Base-by-base conservation (phyloP, 2,888 invertebrate genomes). In the Amitus sp. region DNA sequence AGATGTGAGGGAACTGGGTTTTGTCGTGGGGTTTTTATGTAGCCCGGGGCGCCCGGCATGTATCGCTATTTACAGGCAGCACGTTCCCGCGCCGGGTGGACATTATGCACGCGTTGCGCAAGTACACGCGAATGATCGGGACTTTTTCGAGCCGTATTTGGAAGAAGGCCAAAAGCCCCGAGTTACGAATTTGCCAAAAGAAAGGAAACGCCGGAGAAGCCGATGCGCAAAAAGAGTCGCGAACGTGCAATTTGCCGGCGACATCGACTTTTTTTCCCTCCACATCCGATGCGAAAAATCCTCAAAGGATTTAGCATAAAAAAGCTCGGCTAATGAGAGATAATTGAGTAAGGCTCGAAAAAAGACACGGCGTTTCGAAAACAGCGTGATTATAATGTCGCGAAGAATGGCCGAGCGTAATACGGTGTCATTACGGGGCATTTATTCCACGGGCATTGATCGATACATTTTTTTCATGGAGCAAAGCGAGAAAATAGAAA, bases 391-490 rank as follows among this genome's bases (percentile, higher is more conserved):
- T 65, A n/a, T n/a, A n/a, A 65, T 56, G 57, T 48, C 54, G 57
- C 51, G 47, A 65, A 65, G 60, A 65, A 65, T 61, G 51, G 57
- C 46, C 45, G 54, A 47, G 30, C 23, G 48, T 57, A 65, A 61
- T 57, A 50, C 39, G 43, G 57, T 53, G 61, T 65, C 51, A 65
- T 65, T 65, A 65, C 30, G 45, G 54, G 47, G 51, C 45, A 60
- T 47, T 65, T 57, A 65, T 65, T 57, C 61, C 54, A 57, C 64
- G 61, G 51, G 54, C 60, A 46, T 64, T 64, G 60, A 60, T 64
- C 64, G 57, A 60, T 60, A 60, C n/a, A n/a, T n/a, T n/a, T 64
- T 64, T 56, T 56, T 57, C 33, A 56, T 3, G 12, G 47, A 52
- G 59, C 59, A 59, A 63, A 59, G 49, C 28, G 52, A 51, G 63